Evolutionary conservation across 2,797 vertebrate species (phyloP).

Genomic region (Halcyon chelicuti): DNA sequence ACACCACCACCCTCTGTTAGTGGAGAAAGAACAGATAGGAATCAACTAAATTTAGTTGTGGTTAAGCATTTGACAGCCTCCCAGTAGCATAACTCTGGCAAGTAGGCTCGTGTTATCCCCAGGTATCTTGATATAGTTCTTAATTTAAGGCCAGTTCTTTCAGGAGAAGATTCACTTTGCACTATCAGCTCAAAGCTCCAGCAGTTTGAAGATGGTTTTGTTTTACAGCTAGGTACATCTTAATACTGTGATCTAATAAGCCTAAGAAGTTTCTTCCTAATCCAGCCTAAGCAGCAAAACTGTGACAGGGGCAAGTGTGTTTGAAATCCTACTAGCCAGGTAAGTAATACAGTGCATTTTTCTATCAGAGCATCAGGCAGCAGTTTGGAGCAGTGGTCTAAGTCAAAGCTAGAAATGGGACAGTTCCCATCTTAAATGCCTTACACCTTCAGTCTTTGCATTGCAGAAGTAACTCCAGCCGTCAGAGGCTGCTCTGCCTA

Average conservation of each 20-base stretch:
- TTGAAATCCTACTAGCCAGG: not conserved
- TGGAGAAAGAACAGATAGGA: not conserved
- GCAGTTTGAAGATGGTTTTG: not conserved
- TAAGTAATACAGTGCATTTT: not conserved
- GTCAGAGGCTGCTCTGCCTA: not conserved
- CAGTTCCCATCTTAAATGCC: not conserved
- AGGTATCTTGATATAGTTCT: not conserved
- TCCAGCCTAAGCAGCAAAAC: not conserved
- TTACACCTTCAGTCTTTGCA: not conserved
- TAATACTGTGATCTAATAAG: not conserved
- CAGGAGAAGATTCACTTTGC: not conserved
- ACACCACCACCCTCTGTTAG: conserved; percentile 90
- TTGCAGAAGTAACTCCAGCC: not conserved
- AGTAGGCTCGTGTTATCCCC: not conserved
- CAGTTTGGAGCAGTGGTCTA: not conserved
- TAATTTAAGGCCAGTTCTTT: not conserved
- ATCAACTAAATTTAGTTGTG: not conserved
- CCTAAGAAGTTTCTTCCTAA: not conserved
- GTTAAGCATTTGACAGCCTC: not conserved
- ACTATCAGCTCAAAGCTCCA: not conserved
- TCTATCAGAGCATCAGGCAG: not conserved
- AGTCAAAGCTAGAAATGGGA: not conserved
- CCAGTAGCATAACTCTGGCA: not conserved
- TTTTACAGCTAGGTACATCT: not conserved
- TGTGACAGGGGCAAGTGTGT: not conserved